Percentiles rank a stretch among this genome's conserved stretches.
Evolutionary conservation across 1,140 invertebrate genomes (phyloP).

Genomic region (Plutomurus gul): DNA sequence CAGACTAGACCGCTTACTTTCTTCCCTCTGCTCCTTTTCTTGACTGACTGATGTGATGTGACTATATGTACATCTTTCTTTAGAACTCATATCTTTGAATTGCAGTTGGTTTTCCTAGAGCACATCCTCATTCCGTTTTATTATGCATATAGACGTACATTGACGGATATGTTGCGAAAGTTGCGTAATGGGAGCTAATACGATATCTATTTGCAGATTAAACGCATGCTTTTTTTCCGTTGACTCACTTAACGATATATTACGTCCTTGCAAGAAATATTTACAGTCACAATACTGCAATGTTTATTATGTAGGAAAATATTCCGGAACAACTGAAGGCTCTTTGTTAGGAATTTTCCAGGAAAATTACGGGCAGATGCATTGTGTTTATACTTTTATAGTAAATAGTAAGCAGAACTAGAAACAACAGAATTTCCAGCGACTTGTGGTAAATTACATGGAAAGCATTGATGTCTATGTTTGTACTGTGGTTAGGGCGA

Average conservation of each 20-base stretch:
- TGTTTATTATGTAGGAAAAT: too few relatives aligned
- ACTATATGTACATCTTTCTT: slow-evolving; percentile 20
- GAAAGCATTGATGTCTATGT: neutral
- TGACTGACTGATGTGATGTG: slow-evolving; percentile 24
- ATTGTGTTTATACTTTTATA: too few relatives aligned
- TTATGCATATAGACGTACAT: neutral
- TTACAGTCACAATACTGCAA: too few relatives aligned
- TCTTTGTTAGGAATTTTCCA: too few relatives aligned
- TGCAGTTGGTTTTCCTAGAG: slow-evolving; percentile 5
- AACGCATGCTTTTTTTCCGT: slow-evolving; percentile 1
- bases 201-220: too few relatives aligned
- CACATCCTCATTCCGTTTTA: slow-evolving; percentile 24
- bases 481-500: neutral
- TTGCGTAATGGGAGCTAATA: too few relatives aligned
- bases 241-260: neutral
- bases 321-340: too few relatives aligned
- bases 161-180: too few relatives aligned
- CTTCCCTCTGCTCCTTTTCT: neutral
- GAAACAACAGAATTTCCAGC: neutral
- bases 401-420: too few relatives aligned
- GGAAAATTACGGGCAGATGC: too few relatives aligned
- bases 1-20: neutral
- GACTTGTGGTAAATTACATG: neutral
- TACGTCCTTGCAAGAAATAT: too few relatives aligned
- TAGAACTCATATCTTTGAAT: slow-evolving; percentile 29